Conservation (phyloP, 2,888 invertebrate genomes). For the Rugalucina vietnamica region DNA sequence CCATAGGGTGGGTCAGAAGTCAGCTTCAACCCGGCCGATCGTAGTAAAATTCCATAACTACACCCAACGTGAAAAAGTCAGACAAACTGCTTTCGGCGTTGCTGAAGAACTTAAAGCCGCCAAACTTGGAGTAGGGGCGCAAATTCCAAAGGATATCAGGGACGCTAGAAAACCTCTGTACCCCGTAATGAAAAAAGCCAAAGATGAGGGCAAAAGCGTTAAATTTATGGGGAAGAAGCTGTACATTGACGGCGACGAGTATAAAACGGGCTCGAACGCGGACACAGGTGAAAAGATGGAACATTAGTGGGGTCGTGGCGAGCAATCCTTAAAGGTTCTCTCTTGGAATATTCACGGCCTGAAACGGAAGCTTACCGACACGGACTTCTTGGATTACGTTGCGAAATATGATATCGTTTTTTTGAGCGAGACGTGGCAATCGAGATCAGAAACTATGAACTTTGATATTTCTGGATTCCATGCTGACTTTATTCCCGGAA, state of each 20-base stretch:
- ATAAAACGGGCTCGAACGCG: background rate
- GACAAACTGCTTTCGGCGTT: background rate
- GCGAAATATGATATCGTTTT: slow-evolving; percentile 6
- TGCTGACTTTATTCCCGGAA: background rate
- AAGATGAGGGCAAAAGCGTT: background rate
- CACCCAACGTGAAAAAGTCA: background rate
- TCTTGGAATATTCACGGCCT: background rate
- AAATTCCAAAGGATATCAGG: slow-evolving; percentile 20
- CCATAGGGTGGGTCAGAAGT: background rate
- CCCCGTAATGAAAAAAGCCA: background rate
- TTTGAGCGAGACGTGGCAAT: slow-evolving; percentile 3
- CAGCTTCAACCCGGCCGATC: background rate
- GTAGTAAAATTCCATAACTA: background rate
- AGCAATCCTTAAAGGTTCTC: background rate
- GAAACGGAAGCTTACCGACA: background rate
- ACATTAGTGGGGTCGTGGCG: background rate
- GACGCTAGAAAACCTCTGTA: slow-evolving; percentile 14
- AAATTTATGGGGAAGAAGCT: background rate
- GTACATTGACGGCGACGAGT: background rate
- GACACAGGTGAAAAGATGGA: background rate
- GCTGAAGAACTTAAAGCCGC: slow-evolving; percentile 5
- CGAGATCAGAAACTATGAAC: background rate
- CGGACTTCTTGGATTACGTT: background rate
- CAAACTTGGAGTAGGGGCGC: slow-evolving; percentile 23
- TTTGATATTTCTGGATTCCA: background rate